phyloP scores from a whole-genome alignment of 2,113 vertebrate genomes.

The Spilogale gracilis region DNA sequence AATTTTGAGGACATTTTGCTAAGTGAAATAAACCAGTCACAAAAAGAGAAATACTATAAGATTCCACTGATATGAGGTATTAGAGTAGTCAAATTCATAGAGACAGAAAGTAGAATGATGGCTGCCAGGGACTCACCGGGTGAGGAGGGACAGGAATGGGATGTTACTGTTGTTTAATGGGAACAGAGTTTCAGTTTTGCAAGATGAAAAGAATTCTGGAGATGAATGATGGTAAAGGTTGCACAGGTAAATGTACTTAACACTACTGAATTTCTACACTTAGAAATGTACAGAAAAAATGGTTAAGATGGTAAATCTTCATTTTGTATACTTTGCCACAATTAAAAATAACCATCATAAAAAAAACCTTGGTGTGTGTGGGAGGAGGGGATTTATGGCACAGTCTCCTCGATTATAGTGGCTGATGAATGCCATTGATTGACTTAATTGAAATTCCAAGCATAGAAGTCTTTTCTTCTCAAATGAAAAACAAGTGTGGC shows the following conservation, averaged over 20 bases:
- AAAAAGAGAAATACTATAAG: not conserved
- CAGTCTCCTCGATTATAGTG: not conserved
- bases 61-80: not conserved
- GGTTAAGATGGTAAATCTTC: not conserved
- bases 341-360: not conserved
- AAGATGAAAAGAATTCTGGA: not conserved
- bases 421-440: not conserved
- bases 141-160: not conserved
- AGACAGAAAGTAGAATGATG: not conserved
- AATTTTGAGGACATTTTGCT: not conserved
- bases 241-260: not conserved
- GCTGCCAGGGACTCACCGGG: not conserved
- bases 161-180: not conserved
- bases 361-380: not conserved
- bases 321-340: not conserved
- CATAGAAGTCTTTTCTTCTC: conserved; percentile 31
- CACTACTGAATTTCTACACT: not conserved
- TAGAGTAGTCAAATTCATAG: not conserved
- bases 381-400: not conserved
- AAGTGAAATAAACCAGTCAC: not conserved
- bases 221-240: not conserved
- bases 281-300: not conserved
- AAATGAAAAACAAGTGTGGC: not conserved
- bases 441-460: not conserved
- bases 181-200: not conserved